A percentile compares a stretch with the other conserved stretches of the same genome.
Evolutionary conservation across 2,113 vertebrate genomes (phyloP).

Genomic region (Chloropsis hardwickii): DNA sequence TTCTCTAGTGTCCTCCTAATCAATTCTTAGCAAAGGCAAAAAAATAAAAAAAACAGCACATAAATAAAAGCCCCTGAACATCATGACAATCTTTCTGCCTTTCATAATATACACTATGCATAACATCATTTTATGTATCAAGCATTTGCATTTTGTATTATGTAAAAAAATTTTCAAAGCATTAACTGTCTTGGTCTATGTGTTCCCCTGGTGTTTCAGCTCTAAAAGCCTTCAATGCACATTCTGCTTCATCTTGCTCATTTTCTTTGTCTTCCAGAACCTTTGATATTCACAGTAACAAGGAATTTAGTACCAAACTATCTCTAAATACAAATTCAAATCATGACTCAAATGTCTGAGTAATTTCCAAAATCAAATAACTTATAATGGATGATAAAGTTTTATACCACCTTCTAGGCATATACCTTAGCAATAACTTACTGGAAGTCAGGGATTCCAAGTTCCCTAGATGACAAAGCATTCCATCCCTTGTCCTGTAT

Average conservation of each 20-base stretch:
- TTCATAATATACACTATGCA: not conserved
- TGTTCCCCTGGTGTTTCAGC: not conserved
- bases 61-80: fast-evolving
- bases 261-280: not conserved
- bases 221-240: not conserved
- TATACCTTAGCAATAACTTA: not conserved
- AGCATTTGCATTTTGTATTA: not conserved
- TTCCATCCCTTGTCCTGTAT: not conserved
- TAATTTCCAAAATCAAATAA: not conserved
- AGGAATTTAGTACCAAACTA: not conserved
- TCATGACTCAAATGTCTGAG: not conserved
- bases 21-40: not conserved
- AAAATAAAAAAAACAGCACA: not conserved
- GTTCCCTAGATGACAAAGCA: not conserved
- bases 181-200: not conserved
- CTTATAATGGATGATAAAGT: not conserved
- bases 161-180: not conserved
- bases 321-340: not conserved
- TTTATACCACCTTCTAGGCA: not conserved
- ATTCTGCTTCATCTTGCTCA: not conserved
- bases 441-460: not conserved
- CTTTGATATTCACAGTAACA: not conserved
- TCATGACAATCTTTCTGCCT: not conserved
- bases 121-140: not conserved
- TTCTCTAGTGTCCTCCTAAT: not conserved